Conservation (phyloP, 2,888 invertebrate species). For the Acrocyrtus sp. region DNA sequence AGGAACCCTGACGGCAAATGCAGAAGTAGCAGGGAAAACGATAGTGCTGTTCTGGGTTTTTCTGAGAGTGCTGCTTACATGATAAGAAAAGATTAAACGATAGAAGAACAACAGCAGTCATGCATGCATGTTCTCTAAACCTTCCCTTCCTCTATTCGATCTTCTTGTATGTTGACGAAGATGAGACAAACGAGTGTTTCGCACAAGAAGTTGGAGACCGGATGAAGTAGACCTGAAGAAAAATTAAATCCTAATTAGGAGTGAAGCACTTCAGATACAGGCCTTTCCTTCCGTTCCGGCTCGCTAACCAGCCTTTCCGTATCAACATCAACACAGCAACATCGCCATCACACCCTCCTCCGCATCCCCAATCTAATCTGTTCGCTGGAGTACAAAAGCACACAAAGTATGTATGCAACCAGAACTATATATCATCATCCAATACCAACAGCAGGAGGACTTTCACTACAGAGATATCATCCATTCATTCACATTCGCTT, state of each 20-base stretch:
- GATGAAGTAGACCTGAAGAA: slow-evolving; percentile 47
- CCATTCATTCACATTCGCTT: slow-evolving; percentile 14
- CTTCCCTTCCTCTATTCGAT: slow-evolving; percentile 35
- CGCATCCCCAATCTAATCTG: slow-evolving; percentile 17
- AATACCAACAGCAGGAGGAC: too few species aligned
- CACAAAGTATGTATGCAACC: too few species aligned
- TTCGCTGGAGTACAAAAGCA: too few species aligned
- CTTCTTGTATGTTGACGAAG: slow-evolving; percentile 5
- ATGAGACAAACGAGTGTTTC: slow-evolving; percentile 32
- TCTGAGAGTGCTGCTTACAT: slow-evolving; percentile 11
- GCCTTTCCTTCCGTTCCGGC: slow-evolving; percentile 49
- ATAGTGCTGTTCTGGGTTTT: background rate
- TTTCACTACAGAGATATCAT: background rate
- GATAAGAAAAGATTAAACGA: slow-evolving; percentile 48
- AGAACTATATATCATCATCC: too few species aligned
- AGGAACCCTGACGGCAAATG: slow-evolving; percentile 3
- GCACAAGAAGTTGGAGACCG: slow-evolving; percentile 8
- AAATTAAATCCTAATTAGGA: slow-evolving; percentile 61
- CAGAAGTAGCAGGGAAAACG: background rate
- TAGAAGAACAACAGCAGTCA: slow-evolving; percentile 41
- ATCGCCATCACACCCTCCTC: slow-evolving; percentile 11
- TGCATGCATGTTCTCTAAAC: slow-evolving; percentile 43
- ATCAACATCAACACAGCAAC: slow-evolving; percentile 23
- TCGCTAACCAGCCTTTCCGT: slow-evolving; percentile 35
- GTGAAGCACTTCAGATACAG: slow-evolving; percentile 59